Conservation (phyloP, 2,888 invertebrate species). For the Lasioglossum oenotherae region DNA sequence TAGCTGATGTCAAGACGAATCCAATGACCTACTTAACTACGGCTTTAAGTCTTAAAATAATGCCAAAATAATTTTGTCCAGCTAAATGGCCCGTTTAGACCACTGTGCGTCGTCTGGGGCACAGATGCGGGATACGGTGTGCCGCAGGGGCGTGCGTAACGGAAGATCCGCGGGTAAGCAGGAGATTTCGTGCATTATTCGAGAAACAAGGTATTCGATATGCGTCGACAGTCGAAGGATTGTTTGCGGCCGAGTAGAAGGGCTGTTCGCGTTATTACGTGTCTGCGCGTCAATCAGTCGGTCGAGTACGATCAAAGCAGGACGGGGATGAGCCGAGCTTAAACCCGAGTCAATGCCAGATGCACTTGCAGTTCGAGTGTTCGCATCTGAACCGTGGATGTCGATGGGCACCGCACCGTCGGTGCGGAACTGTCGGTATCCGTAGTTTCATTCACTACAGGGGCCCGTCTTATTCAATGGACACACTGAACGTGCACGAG, state of each 20-base stretch:
- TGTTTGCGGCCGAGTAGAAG: constrained; percentile 37
- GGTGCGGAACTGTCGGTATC: background rate
- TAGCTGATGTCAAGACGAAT: too few species aligned
- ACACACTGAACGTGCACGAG: background rate
- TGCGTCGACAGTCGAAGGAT: constrained; percentile 34
- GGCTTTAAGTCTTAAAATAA: too few species aligned
- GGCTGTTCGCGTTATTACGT: constrained; percentile 55
- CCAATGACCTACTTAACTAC: too few species aligned
- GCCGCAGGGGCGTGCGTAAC: background rate
- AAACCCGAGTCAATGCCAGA: constrained; percentile 60
- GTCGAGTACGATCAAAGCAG: constrained; percentile 65
- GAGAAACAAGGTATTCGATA: constrained; percentile 26
- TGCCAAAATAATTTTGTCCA: too few species aligned
- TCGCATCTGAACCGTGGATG: constrained; percentile 29
- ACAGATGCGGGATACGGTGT: background rate
- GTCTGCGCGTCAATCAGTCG: constrained; percentile 67
- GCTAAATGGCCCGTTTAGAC: too few species aligned
- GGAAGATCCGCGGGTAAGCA: background rate
- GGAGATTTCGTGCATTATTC: constrained; percentile 18
- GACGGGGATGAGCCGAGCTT: constrained; percentile 53
- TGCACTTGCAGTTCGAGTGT: constrained; percentile 66
- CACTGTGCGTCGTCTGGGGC: too few species aligned
- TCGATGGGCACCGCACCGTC: background rate
- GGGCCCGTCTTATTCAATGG: constrained; percentile 1
- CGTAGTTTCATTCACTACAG: background rate